phyloP scores from a whole-genome alignment of 2,888 invertebrate species.

The Iphiclides podalirius region DNA sequence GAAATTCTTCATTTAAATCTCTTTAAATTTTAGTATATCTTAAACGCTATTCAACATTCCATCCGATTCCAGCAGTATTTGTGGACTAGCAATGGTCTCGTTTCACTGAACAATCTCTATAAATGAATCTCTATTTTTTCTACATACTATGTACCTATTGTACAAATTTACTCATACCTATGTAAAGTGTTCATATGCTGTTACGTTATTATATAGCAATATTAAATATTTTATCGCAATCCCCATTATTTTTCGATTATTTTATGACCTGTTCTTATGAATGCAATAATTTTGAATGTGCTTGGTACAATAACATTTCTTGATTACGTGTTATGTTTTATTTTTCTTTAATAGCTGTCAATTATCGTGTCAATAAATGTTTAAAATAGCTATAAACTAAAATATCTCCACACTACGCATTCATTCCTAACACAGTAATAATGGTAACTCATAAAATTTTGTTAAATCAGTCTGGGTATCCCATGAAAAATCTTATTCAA shows the following conservation, averaged over 20 bases:
- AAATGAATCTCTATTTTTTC: conserved; percentile 80
- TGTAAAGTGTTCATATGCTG: conserved; percentile 70
- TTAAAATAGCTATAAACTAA: conserved; percentile 33
- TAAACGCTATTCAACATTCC: conserved; percentile 10
- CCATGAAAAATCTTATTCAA: no score
- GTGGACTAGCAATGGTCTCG: conserved; percentile 64
- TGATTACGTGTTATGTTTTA: conserved; percentile 27
- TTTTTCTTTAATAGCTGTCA: conserved; percentile 65
- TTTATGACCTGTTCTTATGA: conserved; percentile 14
- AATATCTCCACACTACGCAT: conserved; percentile 30
- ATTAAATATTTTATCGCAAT: conserved; percentile 24
- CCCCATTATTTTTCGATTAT: conserved; percentile 24
- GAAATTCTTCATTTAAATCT: not conserved
- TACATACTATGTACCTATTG: conserved; percentile 74
- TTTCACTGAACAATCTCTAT: conserved; percentile 78
- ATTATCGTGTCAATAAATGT: conserved; percentile 69
- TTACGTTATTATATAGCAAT: conserved; percentile 43
- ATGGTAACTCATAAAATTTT: conserved; percentile 1
- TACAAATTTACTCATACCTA: conserved; percentile 73
- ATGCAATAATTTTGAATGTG: conserved; percentile 28
- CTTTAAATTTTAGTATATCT: conserved; percentile 4
- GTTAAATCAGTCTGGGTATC: conserved; percentile 12
- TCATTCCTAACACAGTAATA: conserved; percentile 26
- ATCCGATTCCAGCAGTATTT: conserved; percentile 8
- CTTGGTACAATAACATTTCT: conserved; percentile 38